These are phyloP conservation scores for Gymnoscelis rufifasciata DNA, from an alignment of 2,888 invertebrate species.

Conservation along the genomic window DNA sequence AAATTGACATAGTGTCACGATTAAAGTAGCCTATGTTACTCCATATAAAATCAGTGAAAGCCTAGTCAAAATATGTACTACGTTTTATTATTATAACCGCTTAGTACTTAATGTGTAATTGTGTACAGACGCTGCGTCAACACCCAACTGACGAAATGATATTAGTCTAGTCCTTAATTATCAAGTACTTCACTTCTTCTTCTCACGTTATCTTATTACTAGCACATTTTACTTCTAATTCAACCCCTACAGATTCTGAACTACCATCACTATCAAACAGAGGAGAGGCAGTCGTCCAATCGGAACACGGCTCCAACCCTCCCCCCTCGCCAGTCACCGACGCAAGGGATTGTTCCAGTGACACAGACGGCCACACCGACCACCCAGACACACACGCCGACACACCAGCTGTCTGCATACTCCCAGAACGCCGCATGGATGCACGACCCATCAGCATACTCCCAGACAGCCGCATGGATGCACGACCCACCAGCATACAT, in stretches of 20 bases:
- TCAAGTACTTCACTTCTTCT: too few relatives aligned
- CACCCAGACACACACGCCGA: slow-evolving; percentile 51
- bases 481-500: neutral
- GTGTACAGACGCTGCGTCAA: too few relatives aligned
- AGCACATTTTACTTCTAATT: too few relatives aligned
- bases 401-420: slow-evolving; percentile 26
- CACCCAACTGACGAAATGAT: too few relatives aligned
- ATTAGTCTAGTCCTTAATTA: too few relatives aligned
- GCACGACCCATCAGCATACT: neutral
- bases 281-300: slow-evolving; percentile 78
- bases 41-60: too few relatives aligned
- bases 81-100: too few relatives aligned
- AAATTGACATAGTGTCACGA: too few relatives aligned
- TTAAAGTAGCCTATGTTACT: too few relatives aligned
- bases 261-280: slow-evolving; percentile 82
- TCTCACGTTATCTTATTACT: too few relatives aligned
- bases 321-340: slow-evolving; percentile 90
- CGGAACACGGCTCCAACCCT: slow-evolving; percentile 83
- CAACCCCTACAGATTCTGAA: slow-evolving; percentile 66
- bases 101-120: too few relatives aligned
- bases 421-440: neutral
- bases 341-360: slow-evolving; percentile 82
- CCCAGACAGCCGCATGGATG: neutral
- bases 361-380: slow-evolving; percentile 68
- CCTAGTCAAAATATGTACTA: too few relatives aligned